Evolutionary conservation across 2,113 vertebrate genomes (phyloP).

Genomic region (Vanacampus margaritifer): DNA sequence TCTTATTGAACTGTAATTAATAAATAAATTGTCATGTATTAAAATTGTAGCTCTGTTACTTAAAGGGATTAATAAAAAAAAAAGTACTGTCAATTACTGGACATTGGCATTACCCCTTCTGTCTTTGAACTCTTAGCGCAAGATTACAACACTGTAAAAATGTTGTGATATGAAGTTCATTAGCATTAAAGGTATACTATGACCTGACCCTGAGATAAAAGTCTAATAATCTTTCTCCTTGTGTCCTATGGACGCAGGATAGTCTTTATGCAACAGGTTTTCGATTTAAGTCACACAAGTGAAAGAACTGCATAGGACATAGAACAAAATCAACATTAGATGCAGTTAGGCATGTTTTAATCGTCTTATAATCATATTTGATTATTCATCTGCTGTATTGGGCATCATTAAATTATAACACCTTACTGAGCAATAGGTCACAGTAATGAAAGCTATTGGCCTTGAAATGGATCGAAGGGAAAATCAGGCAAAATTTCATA

Average conservation of each 20-base stretch:
- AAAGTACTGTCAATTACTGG: conserved; percentile 3
- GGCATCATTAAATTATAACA: neutral
- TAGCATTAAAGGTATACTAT: conserved; percentile 22
- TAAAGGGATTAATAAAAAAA: conserved; percentile 9
- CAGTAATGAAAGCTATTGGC: conserved; percentile 16
- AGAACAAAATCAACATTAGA: neutral
- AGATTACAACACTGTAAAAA: conserved; percentile 26
- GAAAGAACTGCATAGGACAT: neutral
- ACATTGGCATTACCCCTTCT: conserved; percentile 1
- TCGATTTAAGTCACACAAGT: neutral
- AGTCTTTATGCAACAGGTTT: conserved; percentile 32
- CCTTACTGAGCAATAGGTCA: neutral
- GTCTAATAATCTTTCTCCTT: conserved; percentile 19
- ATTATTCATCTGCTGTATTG: neutral
- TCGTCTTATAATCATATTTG: neutral
- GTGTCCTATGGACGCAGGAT: conserved; percentile 11
- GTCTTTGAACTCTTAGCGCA: conserved; percentile 16
- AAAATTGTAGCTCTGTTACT: neutral
- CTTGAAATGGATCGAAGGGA: conserved; percentile 7
- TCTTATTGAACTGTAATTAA: neutral
- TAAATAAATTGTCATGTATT: neutral
- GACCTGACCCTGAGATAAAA: conserved; percentile 34
- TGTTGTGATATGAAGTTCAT: conserved; percentile 11
- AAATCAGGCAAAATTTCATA: neutral
- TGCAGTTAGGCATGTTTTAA: neutral